Evolutionary conservation across 2,113 vertebrate genomes (phyloP).

Genomic region (Pterophyllum scalare): DNA sequence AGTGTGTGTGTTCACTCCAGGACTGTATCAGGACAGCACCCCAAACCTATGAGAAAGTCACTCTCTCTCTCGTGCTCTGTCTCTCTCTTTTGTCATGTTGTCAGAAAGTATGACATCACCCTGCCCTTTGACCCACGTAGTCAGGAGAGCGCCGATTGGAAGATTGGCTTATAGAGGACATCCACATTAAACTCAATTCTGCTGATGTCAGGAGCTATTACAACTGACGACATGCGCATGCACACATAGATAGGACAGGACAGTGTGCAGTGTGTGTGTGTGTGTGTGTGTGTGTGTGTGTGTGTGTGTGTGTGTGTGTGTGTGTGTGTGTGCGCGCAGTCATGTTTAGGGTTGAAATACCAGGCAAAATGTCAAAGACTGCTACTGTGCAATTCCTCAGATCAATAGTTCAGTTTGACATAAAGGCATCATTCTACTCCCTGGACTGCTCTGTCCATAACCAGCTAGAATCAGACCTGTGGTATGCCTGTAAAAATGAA

Average conservation of each 20-base stretch:
- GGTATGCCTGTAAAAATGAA: background rate
- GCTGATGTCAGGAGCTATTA: slow-evolving; percentile 80
- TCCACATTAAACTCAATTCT: slow-evolving; percentile 80
- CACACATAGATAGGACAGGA: slow-evolving; percentile 29
- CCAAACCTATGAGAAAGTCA: slow-evolving; percentile 48
- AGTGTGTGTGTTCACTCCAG: slow-evolving; percentile 23
- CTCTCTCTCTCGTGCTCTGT: background rate
- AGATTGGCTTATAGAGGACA: slow-evolving; percentile 77
- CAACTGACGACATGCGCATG: slow-evolving; percentile 67
- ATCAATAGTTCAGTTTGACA: slow-evolving; percentile 81
- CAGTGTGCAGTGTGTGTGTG: slow-evolving; percentile 26
- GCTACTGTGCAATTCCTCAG: slow-evolving; percentile 58
- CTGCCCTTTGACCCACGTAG: slow-evolving; percentile 74
- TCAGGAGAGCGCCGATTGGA: slow-evolving; percentile 77
- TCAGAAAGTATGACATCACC: slow-evolving; percentile 82
- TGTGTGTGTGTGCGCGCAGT: slow-evolving; percentile 36
- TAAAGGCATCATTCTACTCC: slow-evolving; percentile 54
- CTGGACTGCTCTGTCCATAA: background rate
- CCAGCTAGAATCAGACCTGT: background rate
- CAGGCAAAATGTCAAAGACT: slow-evolving; percentile 77
- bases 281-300: slow-evolving; percentile 30
- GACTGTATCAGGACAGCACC: slow-evolving; percentile 40
- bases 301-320: slow-evolving; percentile 22
- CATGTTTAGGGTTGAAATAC: slow-evolving; percentile 75
- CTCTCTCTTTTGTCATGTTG: slow-evolving; percentile 74